Conservation (phyloP, 2,797 vertebrate species). For the Momotus momota region DNA sequence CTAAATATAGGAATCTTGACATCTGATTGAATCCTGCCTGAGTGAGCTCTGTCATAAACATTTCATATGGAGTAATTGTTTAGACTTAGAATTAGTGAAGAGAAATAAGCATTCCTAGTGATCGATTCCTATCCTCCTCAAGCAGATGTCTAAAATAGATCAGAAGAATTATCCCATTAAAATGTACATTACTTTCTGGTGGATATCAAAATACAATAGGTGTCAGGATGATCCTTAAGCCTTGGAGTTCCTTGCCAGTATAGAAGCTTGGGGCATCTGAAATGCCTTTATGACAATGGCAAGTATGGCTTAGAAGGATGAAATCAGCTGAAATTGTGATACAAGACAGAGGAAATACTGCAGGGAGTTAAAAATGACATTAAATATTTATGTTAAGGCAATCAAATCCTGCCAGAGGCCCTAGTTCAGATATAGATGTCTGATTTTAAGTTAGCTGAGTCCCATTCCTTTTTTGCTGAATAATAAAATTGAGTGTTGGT, state of each 20-base stretch:
- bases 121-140: not conserved
- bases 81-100: not conserved
- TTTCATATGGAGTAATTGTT: not conserved
- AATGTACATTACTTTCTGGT: not conserved
- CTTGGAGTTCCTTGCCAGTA: not conserved
- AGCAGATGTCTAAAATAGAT: not conserved
- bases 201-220: fast-evolving
- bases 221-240: not conserved
- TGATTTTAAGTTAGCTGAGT: not conserved
- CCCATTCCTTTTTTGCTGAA: not conserved
- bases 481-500: not conserved
- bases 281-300: not conserved
- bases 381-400: not conserved
- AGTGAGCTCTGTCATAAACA: not conserved
- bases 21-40: not conserved
- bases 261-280: not conserved
- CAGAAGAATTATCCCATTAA: not conserved
- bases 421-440: not conserved
- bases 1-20: not conserved
- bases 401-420: not conserved
- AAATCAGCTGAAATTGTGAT: not conserved
- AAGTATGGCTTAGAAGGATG: not conserved
- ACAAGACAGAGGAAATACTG: not conserved
- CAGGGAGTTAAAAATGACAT: not conserved
- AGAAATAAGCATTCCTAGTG: not conserved